Percentiles rank a stretch among this genome's conserved stretches.
These are phyloP conservation scores for Clarias gariepinus DNA, from an alignment of 2,113 vertebrate species.

Conservation along the genomic window DNA sequence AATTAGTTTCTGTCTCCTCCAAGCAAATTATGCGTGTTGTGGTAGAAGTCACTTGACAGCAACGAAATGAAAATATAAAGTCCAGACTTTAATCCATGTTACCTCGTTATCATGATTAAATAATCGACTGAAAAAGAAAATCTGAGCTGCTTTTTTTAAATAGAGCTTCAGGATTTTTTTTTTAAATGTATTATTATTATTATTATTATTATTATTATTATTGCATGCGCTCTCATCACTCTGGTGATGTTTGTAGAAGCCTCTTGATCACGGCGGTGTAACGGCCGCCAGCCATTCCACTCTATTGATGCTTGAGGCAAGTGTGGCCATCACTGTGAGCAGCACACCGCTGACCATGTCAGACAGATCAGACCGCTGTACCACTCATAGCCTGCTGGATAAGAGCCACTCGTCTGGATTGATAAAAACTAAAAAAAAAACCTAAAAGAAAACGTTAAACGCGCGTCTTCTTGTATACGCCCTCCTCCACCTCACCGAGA, in stretches of 20 bases:
- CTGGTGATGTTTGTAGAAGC: not conserved
- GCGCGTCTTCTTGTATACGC: not conserved
- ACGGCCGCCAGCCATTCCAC: not conserved
- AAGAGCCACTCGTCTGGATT: slow-evolving; percentile 30
- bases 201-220: not conserved
- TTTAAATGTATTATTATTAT: too few species aligned
- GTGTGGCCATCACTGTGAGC: slow-evolving; percentile 1
- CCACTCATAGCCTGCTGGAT: not conserved
- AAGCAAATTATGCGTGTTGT: not conserved
- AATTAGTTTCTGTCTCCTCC: not conserved
- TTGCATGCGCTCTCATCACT: not conserved
- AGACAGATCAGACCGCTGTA: slow-evolving; percentile 10
- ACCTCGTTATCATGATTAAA: not conserved
- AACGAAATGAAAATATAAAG: not conserved
- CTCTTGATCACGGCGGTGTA: slow-evolving; percentile 1
- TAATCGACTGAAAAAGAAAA: not conserved
- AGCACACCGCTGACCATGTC: slow-evolving; percentile 28
- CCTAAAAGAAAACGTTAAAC: too few species aligned
- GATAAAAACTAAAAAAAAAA: not conserved
- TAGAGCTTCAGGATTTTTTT: not conserved
- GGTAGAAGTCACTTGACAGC: not conserved
- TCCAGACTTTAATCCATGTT: not conserved
- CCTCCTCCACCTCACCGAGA: not conserved
- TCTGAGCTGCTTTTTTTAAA: not conserved
- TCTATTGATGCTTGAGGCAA: slow-evolving; percentile 27